Conservation (phyloP, 2,888 invertebrate genomes). For the Drosophila maculinotata region DNA sequence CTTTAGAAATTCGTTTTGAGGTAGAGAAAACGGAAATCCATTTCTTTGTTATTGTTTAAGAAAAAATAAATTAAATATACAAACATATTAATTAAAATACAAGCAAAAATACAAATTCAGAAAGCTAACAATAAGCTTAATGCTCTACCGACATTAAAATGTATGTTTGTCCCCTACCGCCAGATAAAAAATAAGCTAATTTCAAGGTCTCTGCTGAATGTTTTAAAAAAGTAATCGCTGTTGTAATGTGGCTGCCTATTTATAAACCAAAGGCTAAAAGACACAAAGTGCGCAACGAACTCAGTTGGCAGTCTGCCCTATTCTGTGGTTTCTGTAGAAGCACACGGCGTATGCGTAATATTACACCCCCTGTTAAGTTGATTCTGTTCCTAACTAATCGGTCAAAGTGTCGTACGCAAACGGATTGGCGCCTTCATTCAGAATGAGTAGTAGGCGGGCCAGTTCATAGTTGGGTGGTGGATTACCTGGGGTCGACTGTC, state of each 20-base stretch:
- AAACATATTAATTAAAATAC: conserved; percentile 32
- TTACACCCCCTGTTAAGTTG: conserved; percentile 13
- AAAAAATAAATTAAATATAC: conserved; percentile 38
- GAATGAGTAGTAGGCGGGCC: conserved; percentile 77
- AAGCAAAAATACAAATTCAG: conserved; percentile 5
- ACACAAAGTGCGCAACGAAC: background rate
- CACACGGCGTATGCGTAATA: conserved; percentile 37
- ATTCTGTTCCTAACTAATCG: conserved; percentile 50
- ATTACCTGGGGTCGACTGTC: conserved; percentile 89
- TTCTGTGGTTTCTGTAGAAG: background rate
- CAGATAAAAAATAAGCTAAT: conserved; percentile 7
- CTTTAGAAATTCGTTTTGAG: conserved; percentile 66
- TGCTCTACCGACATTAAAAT: background rate
- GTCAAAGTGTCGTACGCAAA: conserved; percentile 75
- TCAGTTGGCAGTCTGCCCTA: conserved; percentile 52
- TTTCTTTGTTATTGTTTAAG: conserved; percentile 63
- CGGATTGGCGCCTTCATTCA: conserved; percentile 81
- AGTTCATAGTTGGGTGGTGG: conserved; percentile 70
- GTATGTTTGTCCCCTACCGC: background rate
- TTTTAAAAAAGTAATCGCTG: conserved; percentile 72
- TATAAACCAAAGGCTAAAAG: conserved; percentile 37
- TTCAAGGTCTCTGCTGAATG: conserved; percentile 74
- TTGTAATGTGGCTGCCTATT: conserved; percentile 31
- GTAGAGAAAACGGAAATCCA: conserved; percentile 74
- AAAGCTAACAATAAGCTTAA: conserved; percentile 8